Conservation (phyloP, 1,140 invertebrate species). For the Pteromalus puparum region DNA sequence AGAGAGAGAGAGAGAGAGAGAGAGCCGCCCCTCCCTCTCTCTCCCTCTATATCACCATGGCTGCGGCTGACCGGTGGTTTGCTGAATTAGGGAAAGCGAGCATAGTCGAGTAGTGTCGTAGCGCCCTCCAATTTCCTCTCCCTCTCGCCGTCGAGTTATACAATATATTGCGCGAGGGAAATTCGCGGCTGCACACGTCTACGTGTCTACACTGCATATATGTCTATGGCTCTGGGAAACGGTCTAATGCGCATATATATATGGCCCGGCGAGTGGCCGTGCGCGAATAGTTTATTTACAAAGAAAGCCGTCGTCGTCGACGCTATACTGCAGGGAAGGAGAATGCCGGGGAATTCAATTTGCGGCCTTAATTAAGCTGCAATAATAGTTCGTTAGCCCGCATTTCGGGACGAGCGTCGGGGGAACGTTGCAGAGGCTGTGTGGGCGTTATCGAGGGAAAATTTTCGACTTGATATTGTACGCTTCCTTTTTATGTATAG, state of each 20-base stretch:
- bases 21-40: not conserved
- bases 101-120: conserved; percentile 53
- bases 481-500: no score
- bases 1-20: conserved; percentile 51
- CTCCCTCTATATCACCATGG: not conserved
- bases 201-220: not conserved
- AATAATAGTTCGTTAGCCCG: conserved; percentile 26
- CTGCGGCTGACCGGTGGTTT: conserved; percentile 51
- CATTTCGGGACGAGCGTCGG: not conserved
- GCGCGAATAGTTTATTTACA: conserved; percentile 37
- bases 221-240: not conserved
- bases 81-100: conserved; percentile 64
- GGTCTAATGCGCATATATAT: not conserved
- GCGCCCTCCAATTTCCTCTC: conserved; percentile 62
- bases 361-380: conserved; percentile 22
- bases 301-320: not conserved
- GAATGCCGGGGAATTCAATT: conserved; percentile 34
- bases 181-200: not conserved
- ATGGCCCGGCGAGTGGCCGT: not conserved
- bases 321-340: not conserved
- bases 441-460: no score
- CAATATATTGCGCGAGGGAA: conserved; percentile 31
- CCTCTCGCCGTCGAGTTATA: not conserved
- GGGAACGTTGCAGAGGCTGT: not conserved
- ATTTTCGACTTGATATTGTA: no score